Conservation (phyloP, 2,888 invertebrate species). For the Drymonia ruficornis region DNA sequence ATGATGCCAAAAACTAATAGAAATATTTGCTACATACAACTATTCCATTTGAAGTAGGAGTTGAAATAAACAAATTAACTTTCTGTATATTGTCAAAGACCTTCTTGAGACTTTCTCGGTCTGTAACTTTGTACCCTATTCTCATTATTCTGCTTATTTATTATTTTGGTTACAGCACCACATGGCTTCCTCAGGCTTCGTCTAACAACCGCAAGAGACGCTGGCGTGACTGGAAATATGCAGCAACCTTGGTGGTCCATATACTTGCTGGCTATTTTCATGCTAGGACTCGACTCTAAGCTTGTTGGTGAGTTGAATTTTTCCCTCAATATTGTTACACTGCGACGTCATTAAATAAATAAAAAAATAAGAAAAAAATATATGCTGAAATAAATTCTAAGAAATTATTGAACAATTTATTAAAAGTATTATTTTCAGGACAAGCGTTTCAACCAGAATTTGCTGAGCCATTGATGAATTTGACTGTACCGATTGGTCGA, state of each 20-base stretch:
- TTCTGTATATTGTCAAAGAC: no score
- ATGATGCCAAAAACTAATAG: no score
- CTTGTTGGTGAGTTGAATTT: constrained; percentile 62
- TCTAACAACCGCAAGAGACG: constrained; percentile 20
- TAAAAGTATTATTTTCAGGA: constrained; percentile 73
- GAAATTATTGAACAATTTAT: no score
- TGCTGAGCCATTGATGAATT: constrained; percentile 91
- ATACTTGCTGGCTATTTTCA: constrained; percentile 68
- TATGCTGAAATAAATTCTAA: no score
- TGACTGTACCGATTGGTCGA: constrained; percentile 93
- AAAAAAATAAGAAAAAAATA: no score
- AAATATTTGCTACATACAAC: no score
- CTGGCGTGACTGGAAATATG: constrained; percentile 60
- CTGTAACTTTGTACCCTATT: neutral
- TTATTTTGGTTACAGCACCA: constrained; percentile 50
- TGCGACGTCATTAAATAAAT: neutral
- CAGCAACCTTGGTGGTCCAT: constrained; percentile 69
- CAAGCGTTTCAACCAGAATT: constrained; percentile 94
- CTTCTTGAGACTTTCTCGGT: no score
- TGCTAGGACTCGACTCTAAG: constrained; percentile 74
- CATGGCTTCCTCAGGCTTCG: constrained; percentile 41
- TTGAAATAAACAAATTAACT: no score
- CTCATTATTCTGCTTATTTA: neutral
- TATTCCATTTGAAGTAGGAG: no score
- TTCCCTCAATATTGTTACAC: neutral